Evolutionary conservation across 2,888 invertebrate species (phyloP), one percentile per base, ranked within the genome.

Genomic region (Zygaena filipendulae): DNA sequence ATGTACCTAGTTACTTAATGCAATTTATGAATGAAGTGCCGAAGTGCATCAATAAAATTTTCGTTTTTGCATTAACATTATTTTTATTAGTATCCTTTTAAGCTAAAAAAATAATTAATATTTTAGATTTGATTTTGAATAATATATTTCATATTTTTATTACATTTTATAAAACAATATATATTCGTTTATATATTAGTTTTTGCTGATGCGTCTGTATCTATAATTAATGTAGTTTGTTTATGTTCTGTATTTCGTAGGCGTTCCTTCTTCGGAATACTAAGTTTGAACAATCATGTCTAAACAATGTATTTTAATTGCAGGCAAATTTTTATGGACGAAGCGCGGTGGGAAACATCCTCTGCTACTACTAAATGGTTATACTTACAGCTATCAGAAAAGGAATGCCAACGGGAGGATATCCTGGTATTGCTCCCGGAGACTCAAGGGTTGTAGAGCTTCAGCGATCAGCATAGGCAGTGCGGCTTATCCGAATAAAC

Each of bases 401-500:
- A 55, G 57, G 34, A 75, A 77, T 36, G 77, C 67, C 5, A 61
- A 74, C 36, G 77, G 75, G 2, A 52, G 72, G 22, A 48, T 72
- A 35, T 68, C 70, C 12, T 80, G 79, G 79, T 77, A 77, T 43
- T 79, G 79, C 36, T 79, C 79, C 1, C 46, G 71, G 36, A 59
- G 75, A 30, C 45, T 75, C 23, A 72, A 67, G 27, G 79, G 79
- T 0, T 79, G 79, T 42, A 57, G 61, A 23, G 69, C 72, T 2
- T 60, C 72, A 0, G 77, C 74, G 1, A 59, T 70, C 27, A 77
- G 71, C 34, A 42, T 67, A 13, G 74, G 71, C 1, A 52, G 52
- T 4, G 49, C 37, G 28, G 63, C 57, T 0, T 48, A 47, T 20
- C 39, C 59, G 1, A 47, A 52, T 20, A 72, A 69, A 13, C 46